Base-by-base conservation (phyloP, 2,797 vertebrate species). In the Pyrocephalus nanus region DNA sequence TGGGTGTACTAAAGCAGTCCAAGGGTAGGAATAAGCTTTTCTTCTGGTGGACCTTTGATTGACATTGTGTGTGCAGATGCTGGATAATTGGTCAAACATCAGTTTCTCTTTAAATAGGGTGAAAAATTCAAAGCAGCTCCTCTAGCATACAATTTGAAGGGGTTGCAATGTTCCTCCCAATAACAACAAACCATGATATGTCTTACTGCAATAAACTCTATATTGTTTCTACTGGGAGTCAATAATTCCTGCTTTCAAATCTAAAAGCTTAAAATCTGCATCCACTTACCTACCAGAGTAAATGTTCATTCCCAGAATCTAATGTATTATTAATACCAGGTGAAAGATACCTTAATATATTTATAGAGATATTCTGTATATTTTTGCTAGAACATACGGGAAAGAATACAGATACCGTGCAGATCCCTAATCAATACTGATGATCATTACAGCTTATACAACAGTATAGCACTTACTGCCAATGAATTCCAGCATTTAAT, bases 401-500 rank as follows among this genome's bases (percentile, higher is more conserved):
- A 88, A 95, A 86, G 67, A 23, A 73, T 36, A 67, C 30, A 90
- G 83, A 84, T 78, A n/a, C 27, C 17, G 5, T 58, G 62, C 70
- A 84, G 73, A 71, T 86, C 50, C 27, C 58, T 94, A 80, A 92
- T 95, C 95, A 92, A 90, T 91, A 92, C 29, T 0, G 0, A 77
- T 88, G 75, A 91, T 91, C 47, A 55, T 69, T 88, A 72, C 34
- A 84, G 32, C 9, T 72, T 88, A 42, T 6, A 47, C 54, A 88
- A 70, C 58, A 92, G 51, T 78, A 10, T 45, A 86, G 54, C 58
- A 27, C 32, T 85, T 90, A 90, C 70, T 90, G 71, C 30, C 66
- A 80, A 5, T 67, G 82, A 88, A 90, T 94, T 96, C 62, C 76
- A 86, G 66, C 76, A 92, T 92, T 95, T 88, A 73, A 88, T 81